Evolutionary conservation across 2,888 invertebrate genomes (phyloP).

Genomic region (Chloroclysta siterata): DNA sequence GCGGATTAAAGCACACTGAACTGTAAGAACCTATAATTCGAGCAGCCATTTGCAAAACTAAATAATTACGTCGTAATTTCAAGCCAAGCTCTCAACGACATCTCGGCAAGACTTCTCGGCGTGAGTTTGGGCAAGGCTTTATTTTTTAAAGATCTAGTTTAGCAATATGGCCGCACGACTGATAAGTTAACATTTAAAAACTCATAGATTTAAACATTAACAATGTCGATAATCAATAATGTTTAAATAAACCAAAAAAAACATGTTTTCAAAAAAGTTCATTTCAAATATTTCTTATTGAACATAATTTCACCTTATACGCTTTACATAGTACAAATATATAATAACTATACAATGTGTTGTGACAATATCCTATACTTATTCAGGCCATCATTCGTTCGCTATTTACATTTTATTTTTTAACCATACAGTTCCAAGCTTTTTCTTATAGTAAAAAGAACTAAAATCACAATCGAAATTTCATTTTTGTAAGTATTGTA

Average conservation of each 20-base stretch:
- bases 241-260: conserved; percentile 41
- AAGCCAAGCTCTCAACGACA: neutral
- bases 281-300: conserved; percentile 59
- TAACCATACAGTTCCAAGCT: conserved; percentile 51
- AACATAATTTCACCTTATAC: conserved; percentile 71
- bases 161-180: conserved; percentile 31
- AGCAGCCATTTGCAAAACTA: conserved; percentile 30
- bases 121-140: conserved; percentile 1
- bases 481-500: conserved; percentile 61
- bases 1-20: conserved; percentile 46
- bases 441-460: conserved; percentile 46
- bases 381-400: conserved; percentile 77
- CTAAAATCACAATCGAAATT: conserved; percentile 47
- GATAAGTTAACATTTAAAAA: conserved; percentile 26
- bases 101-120: neutral
- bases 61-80: neutral
- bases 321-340: conserved; percentile 72
- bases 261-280: conserved; percentile 55
- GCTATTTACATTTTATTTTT: conserved; percentile 73
- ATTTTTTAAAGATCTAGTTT: conserved; percentile 14
- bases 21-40: conserved; percentile 33
- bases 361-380: conserved; percentile 64
- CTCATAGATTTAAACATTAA: conserved; percentile 30
- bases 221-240: conserved; percentile 11
- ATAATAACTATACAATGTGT: conserved; percentile 52